Base-by-base conservation (phyloP, 2,888 invertebrate genomes). In the Elysia crispata region DNA sequence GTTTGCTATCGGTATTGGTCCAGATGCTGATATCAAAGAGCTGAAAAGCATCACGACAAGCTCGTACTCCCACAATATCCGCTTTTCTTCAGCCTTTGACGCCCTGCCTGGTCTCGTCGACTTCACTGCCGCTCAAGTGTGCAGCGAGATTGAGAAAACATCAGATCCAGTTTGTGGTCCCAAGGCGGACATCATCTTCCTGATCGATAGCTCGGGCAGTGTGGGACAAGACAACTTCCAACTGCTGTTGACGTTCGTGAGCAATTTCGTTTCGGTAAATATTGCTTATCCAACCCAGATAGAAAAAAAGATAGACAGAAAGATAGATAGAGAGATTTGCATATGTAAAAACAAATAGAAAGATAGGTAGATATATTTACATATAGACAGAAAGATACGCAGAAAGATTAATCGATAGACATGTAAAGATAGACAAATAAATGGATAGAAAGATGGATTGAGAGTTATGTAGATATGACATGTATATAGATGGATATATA, bases 151-250 rank as follows among this genome's bases (percentile, higher is more conserved):
- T 6, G 31, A 60, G 30, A 15, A 28, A 30, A 18, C 23, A 33
- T 33, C 57, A n/a, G 30, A 54, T 11, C 60, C 23, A 28, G 86
- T 60, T 31, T 90, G 90, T 80, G 83, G 85, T 13, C 85, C 86
- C 25, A 83, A 86, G 62, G 89, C 88, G 0, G 90, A 90, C 82
- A 86, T 91, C n/a, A 86, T 85, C 31, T 90, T 90, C 83, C 84
- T 89, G 54, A 81, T 91, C 60, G 91, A 91, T 83, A 86, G 88
- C 5, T 88, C 88, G n/a, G 89, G 89, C 70, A 89, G 89, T 81
- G 86, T 89, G 66, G 88, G 88, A 8, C 80, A 82, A 74, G 78
- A 85, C 60, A 87, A 88, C 76, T 89, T 87, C 84, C 83, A 87
- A 31, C 86, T 86, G 64, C 86, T 90, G 80, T 81, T 87, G 30